Evolutionary conservation across 2,113 vertebrate species (phyloP), one percentile per base, ranked within the genome.

Genomic region (Carollia perspicillata): DNA sequence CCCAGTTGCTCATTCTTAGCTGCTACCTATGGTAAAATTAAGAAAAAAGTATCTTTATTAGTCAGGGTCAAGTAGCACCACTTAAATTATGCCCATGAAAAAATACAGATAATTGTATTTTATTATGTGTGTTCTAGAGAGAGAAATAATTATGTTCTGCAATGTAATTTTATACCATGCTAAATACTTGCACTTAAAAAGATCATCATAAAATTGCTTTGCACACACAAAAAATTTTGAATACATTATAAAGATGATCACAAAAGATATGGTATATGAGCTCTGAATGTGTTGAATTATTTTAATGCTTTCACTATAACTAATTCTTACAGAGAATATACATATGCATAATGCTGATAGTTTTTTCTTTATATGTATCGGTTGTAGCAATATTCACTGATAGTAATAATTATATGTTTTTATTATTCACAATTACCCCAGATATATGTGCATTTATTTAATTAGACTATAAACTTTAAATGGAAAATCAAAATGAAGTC

Each of bases 391-490:
- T 92, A 96, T 33, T 9, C 72, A 84, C 40, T 77, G 78, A 83
- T 87, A 96, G 93, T 84, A 35, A 12, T 95, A 92, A 95, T 90
- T 95, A 94, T 35, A 8, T 69, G 13, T 95, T 79, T 58, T 96
- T 3, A 96, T 95, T 96, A 90, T 91, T 33, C 81, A 6, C 60
- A 44, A 95, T 97, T 97, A 83, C 86, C 47, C 69, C 80, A 96
- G 80, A 86, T 74, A 95, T 49, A 66, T 88, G 58, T 69, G 9
- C 42, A 84, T 92, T 93, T 80, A 44, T 97, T 85, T 80, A 91
- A 97, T 96, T 97, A 96, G n/a, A 92, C 75, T 49, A 84, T 3
- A 11, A 97, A 93, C 72, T 47, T 93, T 95, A 97, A 96, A 95
- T 89, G 53, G 26, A 89, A 93, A 84, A 87, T 86, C 26, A 92